Percentiles rank a stretch among this genome's conserved stretches.
phyloP scores from a whole-genome alignment of 1,140 invertebrate species.

The Ridgeia piscesae region DNA sequence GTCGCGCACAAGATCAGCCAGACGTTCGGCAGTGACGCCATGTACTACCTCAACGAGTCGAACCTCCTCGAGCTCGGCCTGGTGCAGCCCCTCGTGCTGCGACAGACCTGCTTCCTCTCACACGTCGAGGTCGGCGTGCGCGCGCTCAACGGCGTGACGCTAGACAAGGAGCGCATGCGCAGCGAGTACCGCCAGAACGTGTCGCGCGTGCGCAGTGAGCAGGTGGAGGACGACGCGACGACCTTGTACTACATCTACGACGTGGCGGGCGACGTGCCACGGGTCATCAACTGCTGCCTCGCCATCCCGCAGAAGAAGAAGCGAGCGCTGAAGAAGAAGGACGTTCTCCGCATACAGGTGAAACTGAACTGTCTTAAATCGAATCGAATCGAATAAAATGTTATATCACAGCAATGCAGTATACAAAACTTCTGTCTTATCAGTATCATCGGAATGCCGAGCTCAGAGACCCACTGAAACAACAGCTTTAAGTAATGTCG shows the following conservation, averaged over 20 bases:
- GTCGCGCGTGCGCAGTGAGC: neutral
- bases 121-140: conserved; percentile 23
- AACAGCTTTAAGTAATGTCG: no score
- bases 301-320: conserved; percentile 28
- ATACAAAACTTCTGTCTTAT: neutral
- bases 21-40: conserved; percentile 25
- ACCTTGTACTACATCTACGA: conserved; percentile 27
- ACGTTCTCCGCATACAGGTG: conserved; percentile 21
- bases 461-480: no score
- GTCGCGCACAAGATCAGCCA: conserved; percentile 23
- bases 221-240: neutral
- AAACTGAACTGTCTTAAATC: neutral
- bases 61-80: conserved; percentile 19
- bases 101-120: conserved; percentile 9
- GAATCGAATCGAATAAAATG: no score
- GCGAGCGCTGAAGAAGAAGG: conserved; percentile 27
- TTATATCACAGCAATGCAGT: neutral
- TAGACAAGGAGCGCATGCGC: conserved; percentile 15
- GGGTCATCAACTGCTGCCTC: conserved; percentile 24
- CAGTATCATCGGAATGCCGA: no score
- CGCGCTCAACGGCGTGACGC: conserved; percentile 27
- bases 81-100: conserved; percentile 23
- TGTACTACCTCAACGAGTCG: conserved; percentile 26
- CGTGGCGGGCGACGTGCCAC: conserved; percentile 17
- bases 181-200: conserved; percentile 10